Conservation (phyloP, 1,140 invertebrate genomes). For the Tribolium castaneum region DNA sequence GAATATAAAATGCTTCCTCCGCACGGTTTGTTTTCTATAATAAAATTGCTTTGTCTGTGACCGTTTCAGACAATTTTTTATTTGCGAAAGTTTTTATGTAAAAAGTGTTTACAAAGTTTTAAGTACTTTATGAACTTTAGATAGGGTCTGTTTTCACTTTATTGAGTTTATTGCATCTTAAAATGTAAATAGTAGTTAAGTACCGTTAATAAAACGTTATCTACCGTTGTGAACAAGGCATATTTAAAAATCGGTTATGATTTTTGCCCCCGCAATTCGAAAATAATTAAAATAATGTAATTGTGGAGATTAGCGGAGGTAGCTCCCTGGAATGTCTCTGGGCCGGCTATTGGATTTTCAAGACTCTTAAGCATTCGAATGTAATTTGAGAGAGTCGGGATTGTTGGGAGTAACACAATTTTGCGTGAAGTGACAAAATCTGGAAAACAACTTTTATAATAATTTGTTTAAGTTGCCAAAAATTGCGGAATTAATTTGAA, state of each 20-base stretch:
- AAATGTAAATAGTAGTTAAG: not conserved
- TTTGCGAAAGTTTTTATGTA: not conserved
- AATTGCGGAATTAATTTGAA: constrained; percentile 15
- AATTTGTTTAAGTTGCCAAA: constrained; percentile 31
- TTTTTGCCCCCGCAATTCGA: not conserved
- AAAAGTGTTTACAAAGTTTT: not conserved
- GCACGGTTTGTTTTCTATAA: no score
- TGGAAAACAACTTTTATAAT: constrained; percentile 9
- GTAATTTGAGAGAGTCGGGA: constrained; percentile 9
- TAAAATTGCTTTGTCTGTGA: no score
- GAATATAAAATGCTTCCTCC: no score
- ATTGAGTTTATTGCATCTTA: not conserved
- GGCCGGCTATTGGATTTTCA: not conserved
- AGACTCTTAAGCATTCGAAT: not conserved
- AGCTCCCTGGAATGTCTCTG: not conserved
- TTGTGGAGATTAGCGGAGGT: not conserved
- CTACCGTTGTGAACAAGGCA: not conserved
- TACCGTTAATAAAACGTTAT: not conserved
- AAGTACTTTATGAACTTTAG: not conserved
- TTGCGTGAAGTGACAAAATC: constrained; percentile 6
- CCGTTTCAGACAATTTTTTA: not conserved
- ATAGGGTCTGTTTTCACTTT: not conserved
- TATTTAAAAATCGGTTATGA: no score
- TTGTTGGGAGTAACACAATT: constrained; percentile 14
- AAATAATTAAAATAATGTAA: not conserved